Base-by-base conservation (phyloP, 2,888 invertebrate genomes). In the Icerya purchasi region DNA sequence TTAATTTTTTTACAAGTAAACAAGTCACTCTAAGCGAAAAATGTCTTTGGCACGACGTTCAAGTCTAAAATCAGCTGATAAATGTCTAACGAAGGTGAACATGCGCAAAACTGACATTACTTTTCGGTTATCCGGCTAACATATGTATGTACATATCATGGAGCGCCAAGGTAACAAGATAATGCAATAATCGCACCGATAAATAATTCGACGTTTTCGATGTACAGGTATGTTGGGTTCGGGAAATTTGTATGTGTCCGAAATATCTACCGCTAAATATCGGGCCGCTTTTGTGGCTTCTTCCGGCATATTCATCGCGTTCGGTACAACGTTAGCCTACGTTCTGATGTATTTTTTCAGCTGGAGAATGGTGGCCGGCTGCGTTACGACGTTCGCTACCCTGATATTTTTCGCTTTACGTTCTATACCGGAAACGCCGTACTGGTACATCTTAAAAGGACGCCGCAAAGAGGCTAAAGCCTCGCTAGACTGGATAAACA, bases 351-450 rank as follows among this genome's bases (percentile, higher is more conserved):
- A 36, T 36, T 5, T 36, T 8, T 36, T 36, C 36, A 36, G 14
- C 14, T 36, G 36, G 36, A 5, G 36, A 36, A 36, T 36, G 14
- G 36, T 36, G 36, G 36, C 36, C 14, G 36, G 8, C 5, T 36
- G 36, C 36, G 36, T 36, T 36, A 36, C 78, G 24, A 63, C 75
- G 1, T 63, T 74, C 0, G 69, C 78, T 53, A 77, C 79, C 0
- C 64, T 76, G 2, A 62, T 72, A 20, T 77, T 76, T 61, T 72
- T 75, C 51, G 50, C 73, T 0, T 68, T 73, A 0, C 78, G 78
- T 65, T 61, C 78, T 76, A 74, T 80, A 70, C 80, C 80, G 0
- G 80, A 80, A 65, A 78, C 80, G 0, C 80, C 80, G 1, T 79
- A 79, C 64, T 79, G 75, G 65, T 71, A 80, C 54, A 67, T 81